A percentile compares a stretch with the other conserved stretches of the same genome.
These are phyloP conservation scores for Donacobius atricapilla DNA, from an alignment of 2,113 vertebrate species.

Conservation along the genomic window DNA sequence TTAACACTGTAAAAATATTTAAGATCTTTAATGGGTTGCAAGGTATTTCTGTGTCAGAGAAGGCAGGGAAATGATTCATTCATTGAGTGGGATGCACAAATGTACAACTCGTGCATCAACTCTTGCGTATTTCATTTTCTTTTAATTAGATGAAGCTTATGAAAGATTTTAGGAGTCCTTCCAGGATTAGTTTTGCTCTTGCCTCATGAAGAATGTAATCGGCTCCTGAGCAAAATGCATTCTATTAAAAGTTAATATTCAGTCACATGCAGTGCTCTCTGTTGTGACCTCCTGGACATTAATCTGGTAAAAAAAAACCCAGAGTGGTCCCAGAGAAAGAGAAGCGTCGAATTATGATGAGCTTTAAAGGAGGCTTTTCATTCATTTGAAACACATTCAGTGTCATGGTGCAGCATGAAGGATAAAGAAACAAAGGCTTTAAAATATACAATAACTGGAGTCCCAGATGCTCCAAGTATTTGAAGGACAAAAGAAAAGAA, in stretches of 20 bases:
- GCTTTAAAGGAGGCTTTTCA: background rate
- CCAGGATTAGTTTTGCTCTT: background rate
- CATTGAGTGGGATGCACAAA: conserved; percentile 56
- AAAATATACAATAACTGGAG: background rate
- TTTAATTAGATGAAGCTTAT: conserved; percentile 59
- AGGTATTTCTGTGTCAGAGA: conserved; percentile 41
- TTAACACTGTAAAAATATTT: background rate
- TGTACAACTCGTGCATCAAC: conserved; percentile 26
- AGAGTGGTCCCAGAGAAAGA: conserved; percentile 1
- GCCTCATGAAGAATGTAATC: background rate
- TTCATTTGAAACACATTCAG: conserved; percentile 21
- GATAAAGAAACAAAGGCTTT: conserved; percentile 8
- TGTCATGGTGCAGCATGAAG: background rate
- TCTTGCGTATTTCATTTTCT: conserved; percentile 23
- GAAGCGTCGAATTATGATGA: background rate
- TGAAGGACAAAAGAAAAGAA: background rate
- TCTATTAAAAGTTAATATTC: conserved; percentile 31
- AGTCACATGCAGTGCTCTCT: background rate
- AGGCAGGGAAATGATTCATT: conserved; percentile 62
- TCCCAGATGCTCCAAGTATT: background rate
- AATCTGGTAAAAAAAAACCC: conserved; percentile 26
- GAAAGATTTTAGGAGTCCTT: conserved; percentile 28
- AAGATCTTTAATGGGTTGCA: conserved; percentile 13
- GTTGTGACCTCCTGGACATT: conserved; percentile 6
- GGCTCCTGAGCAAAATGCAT: background rate